Evolutionary conservation across 2,113 vertebrate genomes (phyloP), one percentile per base, ranked within the genome.

Genomic region (Sphyrna mokarran): DNA sequence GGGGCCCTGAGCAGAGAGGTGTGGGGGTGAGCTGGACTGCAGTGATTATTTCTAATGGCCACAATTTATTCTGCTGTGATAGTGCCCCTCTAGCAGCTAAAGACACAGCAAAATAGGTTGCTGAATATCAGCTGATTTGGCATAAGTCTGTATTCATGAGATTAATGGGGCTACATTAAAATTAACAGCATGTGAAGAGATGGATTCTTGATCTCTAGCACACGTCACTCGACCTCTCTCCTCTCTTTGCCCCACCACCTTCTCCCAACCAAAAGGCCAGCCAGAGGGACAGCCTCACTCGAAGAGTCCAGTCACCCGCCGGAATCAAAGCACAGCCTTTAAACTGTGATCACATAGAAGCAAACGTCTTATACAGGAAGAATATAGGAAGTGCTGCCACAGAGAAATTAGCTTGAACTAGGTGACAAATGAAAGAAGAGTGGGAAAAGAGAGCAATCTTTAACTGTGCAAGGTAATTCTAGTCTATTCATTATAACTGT

Each of bases 131-230:
- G 97, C 98, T 97, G 97, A 97, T 97, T 97, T 97, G 97, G 97
- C 97, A 98, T 97, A 97, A 97, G 97, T 97, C 97, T 97, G 96
- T 95, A 97, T 97, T 96, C 96, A 97, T 97, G 97, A 97, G 97
- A 98, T 98, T 98, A 98, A 97, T 96, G 96, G 97, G 97, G 98
- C 97, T 97, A 96, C 97, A 97, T 98, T 98, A 97, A 97, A 97
- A 97, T 95, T 96, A 97, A 97, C 96, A 97, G 98, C 96, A 96
- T 97, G 97, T 97, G 96, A 97, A 96, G 97, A 97, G 97, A 98
- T 96, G 96, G 96, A 97, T 97, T 96, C 96, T 96, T n/a, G 96
- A 96, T 96, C 96, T 95, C 90, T 72, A 97, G 96, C 96, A 97
- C 97, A 97, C 97, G 97, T 96, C 96, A 96, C 97, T 96, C 96